Conservation (phyloP, 2,797 vertebrate genomes). For the Urocyon cinereoargenteus region DNA sequence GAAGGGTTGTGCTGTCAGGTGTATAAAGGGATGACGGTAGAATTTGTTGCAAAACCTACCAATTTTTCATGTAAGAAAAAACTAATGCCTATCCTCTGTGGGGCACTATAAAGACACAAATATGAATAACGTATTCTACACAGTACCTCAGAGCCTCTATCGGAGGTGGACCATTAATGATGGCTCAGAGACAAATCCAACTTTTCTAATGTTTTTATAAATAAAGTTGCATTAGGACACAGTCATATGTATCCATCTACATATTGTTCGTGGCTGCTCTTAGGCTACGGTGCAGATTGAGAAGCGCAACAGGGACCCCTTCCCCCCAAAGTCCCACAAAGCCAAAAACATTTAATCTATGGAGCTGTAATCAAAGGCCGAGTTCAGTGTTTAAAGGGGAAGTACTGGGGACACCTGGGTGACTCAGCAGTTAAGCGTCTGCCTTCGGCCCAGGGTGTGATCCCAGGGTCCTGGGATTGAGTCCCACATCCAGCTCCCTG, state of each 20-base stretch:
- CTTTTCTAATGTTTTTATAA: neutral
- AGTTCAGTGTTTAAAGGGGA: neutral
- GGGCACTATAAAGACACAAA: neutral
- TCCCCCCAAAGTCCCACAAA: neutral
- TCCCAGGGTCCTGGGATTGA: too few relatives aligned
- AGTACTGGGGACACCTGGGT: neutral
- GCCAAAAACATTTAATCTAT: neutral
- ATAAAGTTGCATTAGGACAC: neutral
- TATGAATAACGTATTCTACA: neutral
- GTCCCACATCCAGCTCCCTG: too few relatives aligned
- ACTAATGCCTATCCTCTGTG: neutral
- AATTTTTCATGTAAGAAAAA: neutral
- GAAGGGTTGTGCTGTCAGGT: too few relatives aligned
- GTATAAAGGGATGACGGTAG: neutral
- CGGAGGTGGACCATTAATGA: neutral
- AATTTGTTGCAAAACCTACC: neutral
- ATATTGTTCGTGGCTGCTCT: neutral
- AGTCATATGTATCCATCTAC: neutral
- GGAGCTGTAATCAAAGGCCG: neutral
- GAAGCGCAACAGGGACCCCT: neutral
- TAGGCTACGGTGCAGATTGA: rapidly evolving
- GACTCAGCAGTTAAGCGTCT: too few relatives aligned
- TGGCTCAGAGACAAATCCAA: neutral
- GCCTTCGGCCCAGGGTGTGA: too few relatives aligned
- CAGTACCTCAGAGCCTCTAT: neutral